These are phyloP conservation scores for Troilus luridus DNA, from an alignment of 2,888 invertebrate species.

Conservation along the genomic window DNA sequence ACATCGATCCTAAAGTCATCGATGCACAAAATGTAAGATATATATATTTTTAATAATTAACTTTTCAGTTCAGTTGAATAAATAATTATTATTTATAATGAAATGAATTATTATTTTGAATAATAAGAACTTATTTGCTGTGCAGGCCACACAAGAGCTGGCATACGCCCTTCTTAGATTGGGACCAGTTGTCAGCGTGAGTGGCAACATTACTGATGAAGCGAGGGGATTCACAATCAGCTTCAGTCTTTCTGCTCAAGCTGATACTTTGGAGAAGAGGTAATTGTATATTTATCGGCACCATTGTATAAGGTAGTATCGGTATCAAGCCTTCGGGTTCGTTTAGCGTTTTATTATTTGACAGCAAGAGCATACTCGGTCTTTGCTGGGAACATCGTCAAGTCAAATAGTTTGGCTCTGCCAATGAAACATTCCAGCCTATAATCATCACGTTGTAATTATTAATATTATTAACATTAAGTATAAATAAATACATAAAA, in stretches of 20 bases:
- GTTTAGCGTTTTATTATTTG: too few relatives aligned
- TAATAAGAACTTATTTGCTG: background rate
- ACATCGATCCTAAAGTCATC: slow-evolving; percentile 62
- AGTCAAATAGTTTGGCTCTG: too few relatives aligned
- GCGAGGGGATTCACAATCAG: slow-evolving; percentile 57
- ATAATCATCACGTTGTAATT: too few relatives aligned
- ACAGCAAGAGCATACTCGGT: too few relatives aligned
- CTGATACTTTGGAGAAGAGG: slow-evolving; percentile 16
- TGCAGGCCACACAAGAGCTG: slow-evolving; percentile 62
- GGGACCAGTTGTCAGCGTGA: slow-evolving; percentile 61
- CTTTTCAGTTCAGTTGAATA: background rate
- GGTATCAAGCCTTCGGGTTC: too few relatives aligned
- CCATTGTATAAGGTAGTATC: too few relatives aligned
- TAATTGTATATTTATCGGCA: background rate
- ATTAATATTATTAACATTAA: too few relatives aligned
- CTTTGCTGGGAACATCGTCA: too few relatives aligned
- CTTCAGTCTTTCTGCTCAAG: slow-evolving; percentile 62
- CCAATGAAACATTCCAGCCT: too few relatives aligned
- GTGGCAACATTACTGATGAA: slow-evolving; percentile 62
- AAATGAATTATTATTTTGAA: background rate
- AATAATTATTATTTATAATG: background rate
- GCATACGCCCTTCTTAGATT: slow-evolving; percentile 62
- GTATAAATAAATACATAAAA: too few relatives aligned
- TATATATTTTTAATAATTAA: background rate
- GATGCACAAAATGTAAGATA: slow-evolving; percentile 61